These are phyloP conservation scores for Argyra leucocephala DNA, from an alignment of 2,888 invertebrate species.

Conservation along the genomic window DNA sequence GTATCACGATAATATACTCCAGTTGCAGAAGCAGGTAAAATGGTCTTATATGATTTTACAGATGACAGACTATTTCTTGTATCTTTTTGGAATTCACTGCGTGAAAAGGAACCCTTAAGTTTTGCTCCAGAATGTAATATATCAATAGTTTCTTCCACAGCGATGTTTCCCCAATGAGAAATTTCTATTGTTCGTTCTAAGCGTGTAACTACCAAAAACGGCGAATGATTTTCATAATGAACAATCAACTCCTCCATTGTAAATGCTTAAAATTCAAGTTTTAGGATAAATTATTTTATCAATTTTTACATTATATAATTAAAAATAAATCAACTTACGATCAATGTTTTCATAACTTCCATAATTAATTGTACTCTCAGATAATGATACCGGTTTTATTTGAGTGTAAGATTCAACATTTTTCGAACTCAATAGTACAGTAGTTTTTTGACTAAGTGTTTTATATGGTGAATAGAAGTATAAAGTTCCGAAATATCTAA, in stretches of 20 bases:
- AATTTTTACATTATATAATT: not conserved
- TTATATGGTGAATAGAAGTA: slow-evolving; percentile 77
- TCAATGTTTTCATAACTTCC: slow-evolving; percentile 77
- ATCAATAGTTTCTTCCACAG: slow-evolving; percentile 89
- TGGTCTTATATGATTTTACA: slow-evolving; percentile 82
- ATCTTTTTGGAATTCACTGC: slow-evolving; percentile 95
- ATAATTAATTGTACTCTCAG: slow-evolving; percentile 73
- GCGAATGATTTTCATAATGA: slow-evolving; percentile 93
- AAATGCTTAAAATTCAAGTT: slow-evolving; percentile 39
- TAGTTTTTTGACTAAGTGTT: slow-evolving; percentile 71
- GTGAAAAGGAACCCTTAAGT: slow-evolving; percentile 88
- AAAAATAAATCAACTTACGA: slow-evolving; percentile 26
- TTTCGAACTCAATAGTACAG: slow-evolving; percentile 64
- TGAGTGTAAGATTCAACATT: slow-evolving; percentile 75
- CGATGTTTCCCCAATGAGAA: slow-evolving; percentile 99
- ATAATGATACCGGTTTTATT: slow-evolving; percentile 66
- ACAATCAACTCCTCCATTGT: slow-evolving; percentile 58
- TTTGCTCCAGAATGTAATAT: slow-evolving; percentile 86
- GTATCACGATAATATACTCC: slow-evolving; percentile 94
- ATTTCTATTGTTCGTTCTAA: slow-evolving; percentile 85
- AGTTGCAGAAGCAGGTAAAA: slow-evolving; percentile 75
- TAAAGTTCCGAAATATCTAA: slow-evolving; percentile 75
- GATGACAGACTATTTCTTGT: slow-evolving; percentile 78
- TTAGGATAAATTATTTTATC: not conserved
- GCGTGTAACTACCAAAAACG: slow-evolving; percentile 86